These are phyloP conservation scores for Ectropis grisescens DNA, from an alignment of 1,140 invertebrate species.

Conservation along the genomic window DNA sequence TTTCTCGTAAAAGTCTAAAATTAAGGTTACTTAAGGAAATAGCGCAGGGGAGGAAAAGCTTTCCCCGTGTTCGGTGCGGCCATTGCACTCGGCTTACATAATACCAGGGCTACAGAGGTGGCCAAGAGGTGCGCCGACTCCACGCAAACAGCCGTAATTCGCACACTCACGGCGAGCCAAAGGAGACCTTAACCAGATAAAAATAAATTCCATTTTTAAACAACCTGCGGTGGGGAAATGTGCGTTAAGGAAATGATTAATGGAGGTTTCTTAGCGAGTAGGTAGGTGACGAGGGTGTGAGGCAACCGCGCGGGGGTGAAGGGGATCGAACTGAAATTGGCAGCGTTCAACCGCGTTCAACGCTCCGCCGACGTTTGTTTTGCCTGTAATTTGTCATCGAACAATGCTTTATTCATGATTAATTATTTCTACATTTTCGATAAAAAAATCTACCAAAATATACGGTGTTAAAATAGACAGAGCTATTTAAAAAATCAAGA, in stretches of 20 bases:
- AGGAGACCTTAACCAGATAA: constrained; percentile 23
- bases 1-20: constrained; percentile 18
- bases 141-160: constrained; percentile 19
- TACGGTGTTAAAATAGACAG: too few relatives aligned
- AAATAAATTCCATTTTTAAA: constrained; percentile 34
- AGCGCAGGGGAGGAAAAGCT: constrained; percentile 20
- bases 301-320: constrained; percentile 11
- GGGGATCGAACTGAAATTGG: constrained; percentile 56
- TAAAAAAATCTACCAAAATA: too few relatives aligned
- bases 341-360: constrained; percentile 53
- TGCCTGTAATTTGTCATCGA: constrained; percentile 23
- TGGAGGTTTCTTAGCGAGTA: constrained; percentile 33
- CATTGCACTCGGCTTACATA: constrained; percentile 64
- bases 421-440: too few relatives aligned
- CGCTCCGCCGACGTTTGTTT: constrained; percentile 34
- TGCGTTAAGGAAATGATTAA: constrained; percentile 49
- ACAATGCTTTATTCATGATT: constrained; percentile 3
- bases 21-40: constrained; percentile 23
- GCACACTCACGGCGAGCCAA: constrained; percentile 11
- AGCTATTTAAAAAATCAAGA: neutral
- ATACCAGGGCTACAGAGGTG: constrained; percentile 58
- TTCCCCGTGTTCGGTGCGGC: constrained; percentile 46
- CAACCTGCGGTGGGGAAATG: constrained; percentile 15
- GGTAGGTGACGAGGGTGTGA: constrained; percentile 20
- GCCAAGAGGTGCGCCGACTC: constrained; percentile 36